Percentiles rank a stretch among this genome's conserved stretches.
Evolutionary conservation across 2,797 vertebrate species (phyloP).

Genomic region (Yasuhikotakia modesta): DNA sequence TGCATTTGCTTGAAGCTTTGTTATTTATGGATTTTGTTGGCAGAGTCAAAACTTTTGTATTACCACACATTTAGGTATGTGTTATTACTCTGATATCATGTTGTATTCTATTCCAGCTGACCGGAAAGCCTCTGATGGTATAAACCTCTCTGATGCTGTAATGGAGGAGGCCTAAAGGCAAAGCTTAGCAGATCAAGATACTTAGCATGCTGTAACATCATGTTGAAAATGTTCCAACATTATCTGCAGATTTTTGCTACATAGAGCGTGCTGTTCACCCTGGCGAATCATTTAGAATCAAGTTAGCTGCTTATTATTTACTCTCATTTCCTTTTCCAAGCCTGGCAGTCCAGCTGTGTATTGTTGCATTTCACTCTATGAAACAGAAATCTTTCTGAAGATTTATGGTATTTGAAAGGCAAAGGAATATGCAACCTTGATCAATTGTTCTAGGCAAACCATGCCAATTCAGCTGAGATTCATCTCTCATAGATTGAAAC

Average conservation of each 20-base stretch:
- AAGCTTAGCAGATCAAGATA: neutral
- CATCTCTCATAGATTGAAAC: neutral
- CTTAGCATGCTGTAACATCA: neutral
- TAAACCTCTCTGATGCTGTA: neutral
- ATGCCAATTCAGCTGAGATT: neutral
- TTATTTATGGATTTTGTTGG: neutral
- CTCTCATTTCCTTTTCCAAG: neutral
- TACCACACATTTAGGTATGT: neutral
- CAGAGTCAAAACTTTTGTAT: neutral
- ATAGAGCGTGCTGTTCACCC: neutral
- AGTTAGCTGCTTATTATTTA: neutral
- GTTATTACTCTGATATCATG: conserved; percentile 12
- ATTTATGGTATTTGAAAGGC: neutral
- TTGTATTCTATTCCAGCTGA: neutral
- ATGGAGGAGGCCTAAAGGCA: neutral
- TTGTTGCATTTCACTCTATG: neutral
- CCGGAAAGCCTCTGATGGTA: neutral
- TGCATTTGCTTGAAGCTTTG: neutral
- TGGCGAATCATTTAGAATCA: neutral
- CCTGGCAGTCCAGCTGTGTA: neutral
- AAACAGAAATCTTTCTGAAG: neutral
- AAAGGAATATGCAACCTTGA: neutral
- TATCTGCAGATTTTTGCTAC: neutral
- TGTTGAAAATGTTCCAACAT: neutral
- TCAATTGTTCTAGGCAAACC: conserved; percentile 10